A percentile compares a stretch with the other conserved stretches of the same genome.
These are phyloP conservation scores for Pseudococcus longispinus DNA, from an alignment of 2,888 invertebrate species.

Conservation along the genomic window DNA sequence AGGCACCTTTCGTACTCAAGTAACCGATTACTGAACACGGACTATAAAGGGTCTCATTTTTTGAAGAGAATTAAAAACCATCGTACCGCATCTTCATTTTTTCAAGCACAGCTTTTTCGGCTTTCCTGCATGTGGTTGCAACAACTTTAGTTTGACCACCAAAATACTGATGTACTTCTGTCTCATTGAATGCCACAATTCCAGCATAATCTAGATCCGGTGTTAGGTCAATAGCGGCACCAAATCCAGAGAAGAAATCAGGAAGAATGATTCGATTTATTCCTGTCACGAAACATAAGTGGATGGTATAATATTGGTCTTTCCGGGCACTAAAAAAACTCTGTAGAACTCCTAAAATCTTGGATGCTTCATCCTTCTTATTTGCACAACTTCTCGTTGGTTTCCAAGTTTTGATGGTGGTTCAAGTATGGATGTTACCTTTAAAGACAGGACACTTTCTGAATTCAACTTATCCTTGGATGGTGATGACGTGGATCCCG, in stretches of 20 bases:
- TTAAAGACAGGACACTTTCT: too few relatives aligned
- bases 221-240: neutral
- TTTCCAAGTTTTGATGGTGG: neutral
- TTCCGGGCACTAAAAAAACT: neutral
- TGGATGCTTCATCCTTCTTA: neutral
- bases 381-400: neutral
- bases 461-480: neutral
- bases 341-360: neutral
- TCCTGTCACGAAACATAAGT: neutral
- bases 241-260: neutral
- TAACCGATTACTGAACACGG: neutral
- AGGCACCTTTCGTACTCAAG: neutral
- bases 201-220: neutral
- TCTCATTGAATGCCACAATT: neutral
- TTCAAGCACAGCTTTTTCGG: neutral
- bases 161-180: neutral
- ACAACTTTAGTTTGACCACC: neutral
- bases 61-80: neutral
- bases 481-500: neutral
- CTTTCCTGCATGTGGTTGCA: neutral
- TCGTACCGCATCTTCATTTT: neutral
- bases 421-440: too few relatives aligned
- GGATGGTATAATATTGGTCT: neutral
- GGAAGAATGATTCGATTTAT: neutral
- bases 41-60: neutral